Base-by-base conservation (phyloP, 2,797 vertebrate genomes). In the Poecilia gillii region DNA sequence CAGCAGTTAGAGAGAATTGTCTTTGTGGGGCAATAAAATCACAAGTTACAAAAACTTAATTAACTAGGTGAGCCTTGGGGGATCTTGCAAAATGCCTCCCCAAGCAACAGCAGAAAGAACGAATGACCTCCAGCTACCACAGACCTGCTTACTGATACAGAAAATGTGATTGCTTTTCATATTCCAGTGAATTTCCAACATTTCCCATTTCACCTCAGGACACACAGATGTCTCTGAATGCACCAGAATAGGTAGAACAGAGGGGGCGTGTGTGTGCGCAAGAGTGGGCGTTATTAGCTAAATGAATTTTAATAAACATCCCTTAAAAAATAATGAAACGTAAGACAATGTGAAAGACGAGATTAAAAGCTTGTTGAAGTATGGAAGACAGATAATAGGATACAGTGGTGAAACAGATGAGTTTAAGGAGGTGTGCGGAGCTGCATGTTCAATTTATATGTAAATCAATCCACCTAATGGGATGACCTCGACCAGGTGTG, bases 111-210 rank as follows among this genome's bases (percentile, higher is more conserved):
- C 79, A 86, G 81, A 84, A 94, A 90, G 84, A 86, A 82, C 87
- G 92, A 94, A 93, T 93, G 90, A 96, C 91, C 87, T 81, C 93
- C 71, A 91, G 93, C 91, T 95, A 94, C 86, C 84, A 20, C 78
- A 92, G 90, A 96, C 94, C 94, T 96, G 96, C 96, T 96, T 96
- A 96, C 96, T 91, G 90, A 96, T 93, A 94, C 95, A 96, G 95
- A 96, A 96, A 96, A 96, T 95, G 86, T 95, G 95, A 96, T 96
- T 96, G 95, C 95, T 95, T 96, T 95, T 96, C 93, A 94, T 95
- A 94, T 94, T 92, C 88, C 88, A 93, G 84, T 92, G 92, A 93
- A 93, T 93, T 93, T 94, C 89, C 85, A 91, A 94, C 93, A 80
- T 93, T 94, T 93, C 82, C 86, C 86, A 87, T 94, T 96, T 95